Evolutionary conservation across 2,797 vertebrate genomes (phyloP).

Genomic region (Bufotes viridis): DNA sequence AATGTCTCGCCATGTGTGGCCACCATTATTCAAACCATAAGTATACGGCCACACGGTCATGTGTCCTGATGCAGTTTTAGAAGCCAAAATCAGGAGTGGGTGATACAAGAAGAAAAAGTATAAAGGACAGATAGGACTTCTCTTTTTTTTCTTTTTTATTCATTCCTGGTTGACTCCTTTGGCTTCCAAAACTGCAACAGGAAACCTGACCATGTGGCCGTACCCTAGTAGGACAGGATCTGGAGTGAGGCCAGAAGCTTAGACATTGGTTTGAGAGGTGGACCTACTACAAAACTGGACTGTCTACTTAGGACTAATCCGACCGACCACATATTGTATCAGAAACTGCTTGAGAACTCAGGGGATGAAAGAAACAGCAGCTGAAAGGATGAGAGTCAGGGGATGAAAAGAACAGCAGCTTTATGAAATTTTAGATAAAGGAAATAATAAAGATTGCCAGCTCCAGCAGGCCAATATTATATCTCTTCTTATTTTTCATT

Average conservation of each 20-base stretch:
- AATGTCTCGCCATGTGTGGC: too few relatives aligned
- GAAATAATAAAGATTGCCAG: constrained; percentile 5
- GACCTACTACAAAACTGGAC: neutral
- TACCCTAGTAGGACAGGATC: neutral
- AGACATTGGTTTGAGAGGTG: neutral
- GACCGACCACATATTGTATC: neutral
- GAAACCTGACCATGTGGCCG: neutral
- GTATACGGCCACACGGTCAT: too few relatives aligned
- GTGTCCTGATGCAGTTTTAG: too few relatives aligned
- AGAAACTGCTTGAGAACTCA: neutral
- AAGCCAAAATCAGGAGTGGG: too few relatives aligned
- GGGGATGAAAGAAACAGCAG: neutral
- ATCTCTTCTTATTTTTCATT: neutral
- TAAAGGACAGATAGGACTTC: too few relatives aligned
- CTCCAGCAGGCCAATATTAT: neutral
- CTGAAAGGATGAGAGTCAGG: too few relatives aligned
- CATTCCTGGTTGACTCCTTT: too few relatives aligned
- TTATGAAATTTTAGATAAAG: neutral
- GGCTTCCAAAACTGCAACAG: neutral
- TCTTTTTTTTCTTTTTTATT: too few relatives aligned
- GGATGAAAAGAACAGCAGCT: constrained; percentile 7
- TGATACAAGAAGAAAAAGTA: too few relatives aligned
- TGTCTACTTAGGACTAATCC: neutral
- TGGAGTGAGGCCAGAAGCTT: neutral
- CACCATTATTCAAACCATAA: too few relatives aligned